These are phyloP conservation scores for Heliopora coerulea DNA, from an alignment of 92 coral and sea anemone species.

Conservation along the genomic window DNA sequence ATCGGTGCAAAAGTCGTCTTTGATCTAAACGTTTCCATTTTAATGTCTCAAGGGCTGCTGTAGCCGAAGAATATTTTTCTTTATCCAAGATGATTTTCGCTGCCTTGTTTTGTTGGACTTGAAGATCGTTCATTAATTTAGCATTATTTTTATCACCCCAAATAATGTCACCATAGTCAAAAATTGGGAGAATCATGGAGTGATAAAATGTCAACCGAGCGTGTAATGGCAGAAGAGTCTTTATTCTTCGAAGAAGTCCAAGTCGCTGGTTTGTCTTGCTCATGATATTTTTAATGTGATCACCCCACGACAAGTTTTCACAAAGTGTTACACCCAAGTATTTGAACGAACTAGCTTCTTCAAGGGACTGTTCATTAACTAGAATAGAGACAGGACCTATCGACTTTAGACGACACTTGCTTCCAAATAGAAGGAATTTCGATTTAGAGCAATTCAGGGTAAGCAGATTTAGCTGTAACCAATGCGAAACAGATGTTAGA, in stretches of 20 bases:
- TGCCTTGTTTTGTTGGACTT: conserved; percentile 39
- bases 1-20: too few species aligned
- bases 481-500: neutral
- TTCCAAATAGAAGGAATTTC: conserved; percentile 3
- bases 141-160: too few species aligned
- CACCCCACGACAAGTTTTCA: too few species aligned
- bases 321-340: too few species aligned
- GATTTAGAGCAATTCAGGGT: conserved; percentile 2
- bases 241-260: conserved; percentile 34
- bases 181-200: conserved; percentile 32
- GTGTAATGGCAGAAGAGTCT: conserved; percentile 24
- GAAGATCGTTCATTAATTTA: conserved; percentile 17
- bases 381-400: conserved; percentile 9
- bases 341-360: too few species aligned
- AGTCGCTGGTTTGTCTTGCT: conserved; percentile 32
- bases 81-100: conserved; percentile 20
- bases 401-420: conserved; percentile 6
- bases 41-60: neutral
- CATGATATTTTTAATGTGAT: conserved; percentile 28
- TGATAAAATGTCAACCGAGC: conserved; percentile 25
- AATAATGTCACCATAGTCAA: conserved; percentile 32
- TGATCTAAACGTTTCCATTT: neutral
- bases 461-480: neutral
- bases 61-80: conserved; percentile 22
- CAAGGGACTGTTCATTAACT: conserved; percentile 23